Evolutionary conservation across 2,888 invertebrate genomes (phyloP), one percentile per base, ranked within the genome.

Genomic region (Hartigia nigra): DNA sequence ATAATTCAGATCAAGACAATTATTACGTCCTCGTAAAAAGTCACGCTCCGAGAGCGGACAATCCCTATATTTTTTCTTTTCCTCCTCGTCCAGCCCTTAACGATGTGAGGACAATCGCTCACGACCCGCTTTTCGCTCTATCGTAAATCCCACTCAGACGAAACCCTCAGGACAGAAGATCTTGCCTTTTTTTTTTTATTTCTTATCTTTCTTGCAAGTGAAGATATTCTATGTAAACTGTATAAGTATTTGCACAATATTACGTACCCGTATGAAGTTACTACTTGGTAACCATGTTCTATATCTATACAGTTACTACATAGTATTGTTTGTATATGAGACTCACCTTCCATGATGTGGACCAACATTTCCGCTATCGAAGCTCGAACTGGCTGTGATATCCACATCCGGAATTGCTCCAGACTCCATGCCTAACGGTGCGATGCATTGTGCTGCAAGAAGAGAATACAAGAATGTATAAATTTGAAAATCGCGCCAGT

Each of bases 381-480:
- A 97, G 85, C 96, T 96, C 74, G 97, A 97, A 92, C 96, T 97
- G 83, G 97, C 97, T 80, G 94, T 94, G 89, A 97, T 95, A 92
- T 96, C 96, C 87, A 93, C 93, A 92, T 97, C 96, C 87, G 94
- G 94, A 88, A 98, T 97, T 86, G 93, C 93, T 81, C 96, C 96
- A 85, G 95, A 95, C 93, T 97, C 96, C 97, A 98, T 96, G 81
- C 98, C 98, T 90, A 98, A 93, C 76, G 97, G 95, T 82, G 94
- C 94, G 89, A 94, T 95, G 92, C 97, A 97, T 93, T 96, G 95
- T 88, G 95, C 97, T 97, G 94, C 80, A 93, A 94, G 90, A 91
- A 84, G 86, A 85, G 84, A 84, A 23, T 2, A 23, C 14, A 0
- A 55, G 23, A 55, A 23, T 55, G 23, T 2, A 23, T 55, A 23